Conservation (phyloP, 1,140 invertebrate species). For the Ridgeia piscesae region DNA sequence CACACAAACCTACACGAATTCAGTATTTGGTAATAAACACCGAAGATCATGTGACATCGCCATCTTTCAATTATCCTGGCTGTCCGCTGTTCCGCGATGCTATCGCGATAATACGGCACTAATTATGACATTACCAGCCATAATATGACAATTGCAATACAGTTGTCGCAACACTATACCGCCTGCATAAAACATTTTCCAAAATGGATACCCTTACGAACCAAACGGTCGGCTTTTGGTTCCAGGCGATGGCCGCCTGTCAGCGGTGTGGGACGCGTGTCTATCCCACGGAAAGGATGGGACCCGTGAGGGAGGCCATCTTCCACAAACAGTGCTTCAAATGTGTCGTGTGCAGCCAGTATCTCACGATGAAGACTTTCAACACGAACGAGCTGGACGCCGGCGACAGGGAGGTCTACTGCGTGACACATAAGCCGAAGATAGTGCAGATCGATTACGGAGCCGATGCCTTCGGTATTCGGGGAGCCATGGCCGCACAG, state of each 20-base stretch:
- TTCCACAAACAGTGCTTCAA: conserved; percentile 97
- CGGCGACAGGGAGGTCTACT: conserved; percentile 97
- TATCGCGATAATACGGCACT: too few species aligned
- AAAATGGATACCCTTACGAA: not conserved
- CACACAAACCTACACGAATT: too few species aligned
- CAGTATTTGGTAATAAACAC: too few species aligned
- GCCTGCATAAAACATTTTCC: too few species aligned
- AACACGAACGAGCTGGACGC: conserved; percentile 95
- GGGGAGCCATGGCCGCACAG: conserved; percentile 54
- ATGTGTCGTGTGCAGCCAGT: conserved; percentile 88
- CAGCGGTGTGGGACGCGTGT: conserved; percentile 58
- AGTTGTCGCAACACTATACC: too few species aligned
- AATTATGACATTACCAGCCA: too few species aligned
- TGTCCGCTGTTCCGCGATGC: too few species aligned
- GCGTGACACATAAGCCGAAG: conserved; percentile 91
- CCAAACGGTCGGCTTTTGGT: not conserved
- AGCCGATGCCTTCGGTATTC: conserved; percentile 85
- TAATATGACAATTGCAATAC: too few species aligned
- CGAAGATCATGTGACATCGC: too few species aligned
- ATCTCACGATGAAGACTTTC: conserved; percentile 94
- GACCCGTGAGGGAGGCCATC: conserved; percentile 94
- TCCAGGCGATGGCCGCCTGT: conserved; percentile 42
- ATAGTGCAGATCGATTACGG: conserved; percentile 84
- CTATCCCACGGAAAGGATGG: conserved; percentile 73
- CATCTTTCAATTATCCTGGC: not conserved